These are phyloP conservation scores for Tenthredo livida DNA, from an alignment of 2,888 invertebrate genomes.

Conservation along the genomic window DNA sequence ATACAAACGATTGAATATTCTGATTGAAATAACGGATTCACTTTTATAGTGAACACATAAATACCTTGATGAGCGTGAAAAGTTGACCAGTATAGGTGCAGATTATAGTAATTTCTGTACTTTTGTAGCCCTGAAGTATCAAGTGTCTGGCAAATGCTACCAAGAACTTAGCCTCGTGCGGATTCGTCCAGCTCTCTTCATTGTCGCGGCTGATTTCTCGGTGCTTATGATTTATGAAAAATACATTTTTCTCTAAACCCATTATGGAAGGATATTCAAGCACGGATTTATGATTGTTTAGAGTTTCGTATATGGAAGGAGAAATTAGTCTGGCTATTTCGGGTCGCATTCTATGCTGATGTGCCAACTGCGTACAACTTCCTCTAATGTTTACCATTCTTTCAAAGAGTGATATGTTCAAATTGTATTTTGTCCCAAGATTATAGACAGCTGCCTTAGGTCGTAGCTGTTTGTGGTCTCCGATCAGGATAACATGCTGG, in stretches of 20 bases:
- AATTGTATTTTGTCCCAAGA: slow-evolving; percentile 77
- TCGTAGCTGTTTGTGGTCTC: slow-evolving; percentile 80
- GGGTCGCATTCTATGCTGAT: slow-evolving; percentile 80
- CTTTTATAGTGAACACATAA: no score
- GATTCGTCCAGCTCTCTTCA: slow-evolving; percentile 49
- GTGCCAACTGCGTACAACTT: slow-evolving; percentile 75
- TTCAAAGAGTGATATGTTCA: slow-evolving; percentile 80
- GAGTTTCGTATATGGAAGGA: slow-evolving; percentile 55
- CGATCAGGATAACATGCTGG: slow-evolving; percentile 81
- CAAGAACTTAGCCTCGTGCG: slow-evolving; percentile 52
- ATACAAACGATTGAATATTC: not conserved
- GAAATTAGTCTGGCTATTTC: slow-evolving; percentile 68
- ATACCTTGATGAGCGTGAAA: slow-evolving; percentile 45
- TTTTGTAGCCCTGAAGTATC: slow-evolving; percentile 53
- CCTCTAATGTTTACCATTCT: slow-evolving; percentile 78
- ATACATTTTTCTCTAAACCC: slow-evolving; percentile 54
- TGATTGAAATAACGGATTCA: not conserved
- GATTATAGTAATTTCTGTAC: slow-evolving; percentile 55
- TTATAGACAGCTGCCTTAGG: slow-evolving; percentile 78
- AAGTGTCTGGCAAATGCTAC: slow-evolving; percentile 54
- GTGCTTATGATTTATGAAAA: slow-evolving; percentile 52
- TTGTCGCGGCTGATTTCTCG: slow-evolving; percentile 45
- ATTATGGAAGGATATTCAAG: slow-evolving; percentile 46
- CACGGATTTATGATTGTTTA: slow-evolving; percentile 53
- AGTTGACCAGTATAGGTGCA: slow-evolving; percentile 56